Conservation (phyloP, 2,797 vertebrate genomes). For the Crossoptilon crossoptilon region DNA sequence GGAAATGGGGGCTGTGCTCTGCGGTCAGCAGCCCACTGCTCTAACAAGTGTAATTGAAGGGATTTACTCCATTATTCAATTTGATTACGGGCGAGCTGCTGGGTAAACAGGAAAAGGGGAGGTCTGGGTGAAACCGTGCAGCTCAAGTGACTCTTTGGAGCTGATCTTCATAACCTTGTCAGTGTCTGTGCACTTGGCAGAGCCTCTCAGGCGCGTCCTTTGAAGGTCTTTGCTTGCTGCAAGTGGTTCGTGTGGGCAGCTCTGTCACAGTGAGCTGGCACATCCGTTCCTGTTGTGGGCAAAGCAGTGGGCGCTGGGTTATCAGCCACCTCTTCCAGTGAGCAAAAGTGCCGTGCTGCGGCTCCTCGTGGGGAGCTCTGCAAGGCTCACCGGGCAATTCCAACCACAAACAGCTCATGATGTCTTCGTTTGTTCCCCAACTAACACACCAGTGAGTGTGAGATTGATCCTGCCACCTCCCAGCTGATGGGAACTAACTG, state of each 20-base stretch:
- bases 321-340: background rate
- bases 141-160: background rate
- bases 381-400: background rate
- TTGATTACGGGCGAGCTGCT: background rate
- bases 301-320: background rate
- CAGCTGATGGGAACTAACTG: background rate
- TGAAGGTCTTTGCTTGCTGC: background rate
- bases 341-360: rapidly evolving
- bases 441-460: background rate
- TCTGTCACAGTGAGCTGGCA: background rate
- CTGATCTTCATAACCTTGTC: constrained; percentile 3
- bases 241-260: background rate
- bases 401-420: background rate
- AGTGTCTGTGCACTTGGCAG: background rate
- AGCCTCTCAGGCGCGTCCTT: background rate
- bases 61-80: constrained; percentile 2
- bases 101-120: constrained; percentile 18
- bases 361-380: background rate
- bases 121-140: background rate
- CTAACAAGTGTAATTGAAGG: background rate
- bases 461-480: constrained; percentile 12
- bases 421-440: background rate
- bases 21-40: background rate
- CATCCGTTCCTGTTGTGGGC: background rate
- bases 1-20: background rate